These are phyloP conservation scores for Petrolisthes cinctipes DNA, from an alignment of 2,888 invertebrate genomes.

Conservation along the genomic window DNA sequence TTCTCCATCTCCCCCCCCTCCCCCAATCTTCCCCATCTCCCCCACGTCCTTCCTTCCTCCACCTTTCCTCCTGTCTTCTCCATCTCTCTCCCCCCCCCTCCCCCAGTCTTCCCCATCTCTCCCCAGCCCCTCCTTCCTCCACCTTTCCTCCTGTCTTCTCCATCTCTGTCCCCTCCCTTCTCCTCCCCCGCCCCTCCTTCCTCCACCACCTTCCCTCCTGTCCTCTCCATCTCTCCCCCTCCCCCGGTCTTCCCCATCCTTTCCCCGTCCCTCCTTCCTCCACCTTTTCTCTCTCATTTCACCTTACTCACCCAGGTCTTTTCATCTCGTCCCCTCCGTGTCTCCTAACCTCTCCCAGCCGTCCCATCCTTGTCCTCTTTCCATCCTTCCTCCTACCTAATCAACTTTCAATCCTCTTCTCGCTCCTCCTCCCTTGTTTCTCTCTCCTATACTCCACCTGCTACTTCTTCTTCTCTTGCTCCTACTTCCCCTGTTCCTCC, in stretches of 20 bases:
- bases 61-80: too few relatives aligned
- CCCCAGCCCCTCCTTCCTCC: too few relatives aligned
- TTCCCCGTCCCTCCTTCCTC: too few relatives aligned
- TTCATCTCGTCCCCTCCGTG: background rate
- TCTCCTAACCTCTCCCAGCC: background rate
- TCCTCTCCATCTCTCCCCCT: constrained; percentile 29
- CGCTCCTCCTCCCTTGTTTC: background rate
- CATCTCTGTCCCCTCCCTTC: too few relatives aligned
- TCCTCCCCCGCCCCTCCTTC: background rate
- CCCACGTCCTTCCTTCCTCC: too few relatives aligned
- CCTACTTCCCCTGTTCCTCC: too few relatives aligned
- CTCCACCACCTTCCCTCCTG: background rate
- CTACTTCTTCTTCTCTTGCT: too few relatives aligned
- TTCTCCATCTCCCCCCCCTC: too few relatives aligned
- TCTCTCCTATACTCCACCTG: background rate
- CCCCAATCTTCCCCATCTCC: too few relatives aligned
- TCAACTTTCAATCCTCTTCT: background rate
- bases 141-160: too few relatives aligned
- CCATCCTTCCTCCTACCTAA: background rate
- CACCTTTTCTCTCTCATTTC: background rate
- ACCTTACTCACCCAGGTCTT: background rate
- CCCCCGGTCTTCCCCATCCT: constrained; percentile 24
- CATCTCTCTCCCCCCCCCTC: too few relatives aligned
- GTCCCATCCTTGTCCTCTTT: background rate
- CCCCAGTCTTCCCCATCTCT: too few relatives aligned